Evolutionary conservation across 2,113 vertebrate species (phyloP).

Genomic region (Myiozetetes cayanensis): DNA sequence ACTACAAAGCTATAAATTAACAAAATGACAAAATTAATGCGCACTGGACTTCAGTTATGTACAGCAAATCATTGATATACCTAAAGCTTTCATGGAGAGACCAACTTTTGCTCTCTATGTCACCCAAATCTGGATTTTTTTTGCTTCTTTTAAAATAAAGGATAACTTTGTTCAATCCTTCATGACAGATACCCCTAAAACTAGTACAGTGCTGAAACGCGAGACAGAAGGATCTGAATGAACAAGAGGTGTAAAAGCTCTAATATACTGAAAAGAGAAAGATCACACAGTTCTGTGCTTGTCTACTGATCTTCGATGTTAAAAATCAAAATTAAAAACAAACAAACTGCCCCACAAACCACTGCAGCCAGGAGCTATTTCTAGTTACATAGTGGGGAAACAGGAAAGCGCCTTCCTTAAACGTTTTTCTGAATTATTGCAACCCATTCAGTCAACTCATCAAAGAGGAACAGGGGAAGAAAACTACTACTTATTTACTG

Average conservation of each 20-base stretch:
- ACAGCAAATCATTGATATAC: background rate
- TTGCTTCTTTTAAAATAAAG: background rate
- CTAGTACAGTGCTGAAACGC: background rate
- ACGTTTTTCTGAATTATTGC: background rate
- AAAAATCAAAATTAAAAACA: background rate
- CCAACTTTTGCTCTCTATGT: background rate
- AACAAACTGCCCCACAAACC: background rate
- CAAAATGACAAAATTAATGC: slow-evolving; percentile 7
- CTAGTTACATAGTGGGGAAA: background rate
- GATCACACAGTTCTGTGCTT: background rate
- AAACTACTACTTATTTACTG: background rate
- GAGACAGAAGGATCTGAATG: background rate
- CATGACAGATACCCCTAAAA: background rate
- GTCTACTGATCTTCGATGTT: background rate
- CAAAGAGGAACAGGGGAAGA: background rate
- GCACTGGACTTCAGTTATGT: background rate
- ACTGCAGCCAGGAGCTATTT: background rate
- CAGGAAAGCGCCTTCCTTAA: background rate
- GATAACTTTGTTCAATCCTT: background rate
- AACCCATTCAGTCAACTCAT: background rate
- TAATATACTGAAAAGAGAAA: background rate
- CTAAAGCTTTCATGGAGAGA: background rate
- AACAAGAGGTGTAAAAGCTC: background rate
- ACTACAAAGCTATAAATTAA: slow-evolving; percentile 17
- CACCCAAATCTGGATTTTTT: background rate